Evolutionary conservation across 2,113 vertebrate genomes (phyloP).

Genomic region (Poeciliopsis prolifica): DNA sequence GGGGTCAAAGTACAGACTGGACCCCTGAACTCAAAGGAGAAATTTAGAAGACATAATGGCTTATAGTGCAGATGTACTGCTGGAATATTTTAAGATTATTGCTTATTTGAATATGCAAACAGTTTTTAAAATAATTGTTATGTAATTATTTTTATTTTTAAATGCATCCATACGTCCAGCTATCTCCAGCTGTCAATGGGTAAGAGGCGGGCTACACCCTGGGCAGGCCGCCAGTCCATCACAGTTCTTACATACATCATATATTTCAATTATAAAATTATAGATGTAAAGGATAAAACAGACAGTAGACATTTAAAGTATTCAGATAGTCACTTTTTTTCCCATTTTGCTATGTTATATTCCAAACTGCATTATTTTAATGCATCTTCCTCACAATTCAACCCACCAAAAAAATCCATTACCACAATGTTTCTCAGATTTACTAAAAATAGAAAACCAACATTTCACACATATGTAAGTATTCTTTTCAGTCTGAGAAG

Average conservation of each 20-base stretch:
- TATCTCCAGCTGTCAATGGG: no score
- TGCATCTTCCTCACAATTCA: no score
- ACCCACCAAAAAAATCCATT: no score
- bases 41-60: constrained; percentile 19
- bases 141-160: not conserved
- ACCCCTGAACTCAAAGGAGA: constrained; percentile 34
- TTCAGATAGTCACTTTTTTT: no score
- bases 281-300: not conserved
- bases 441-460: not conserved
- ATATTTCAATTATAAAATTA: not conserved
- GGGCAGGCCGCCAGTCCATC: no score
- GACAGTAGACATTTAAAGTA: no score
- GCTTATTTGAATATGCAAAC: not conserved
- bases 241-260: not conserved
- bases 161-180: not conserved
- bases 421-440: no score
- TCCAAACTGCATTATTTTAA: no score
- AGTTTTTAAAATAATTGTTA: not conserved
- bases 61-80: constrained; percentile 3
- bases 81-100: not conserved
- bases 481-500: no score
- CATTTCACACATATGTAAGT: not conserved
- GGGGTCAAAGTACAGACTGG: constrained; percentile 32
- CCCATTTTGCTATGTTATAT: no score
- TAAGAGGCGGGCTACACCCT: no score